Evolutionary conservation across 1,140 invertebrate species (phyloP).

Genomic region (Drosophila mayri): DNA sequence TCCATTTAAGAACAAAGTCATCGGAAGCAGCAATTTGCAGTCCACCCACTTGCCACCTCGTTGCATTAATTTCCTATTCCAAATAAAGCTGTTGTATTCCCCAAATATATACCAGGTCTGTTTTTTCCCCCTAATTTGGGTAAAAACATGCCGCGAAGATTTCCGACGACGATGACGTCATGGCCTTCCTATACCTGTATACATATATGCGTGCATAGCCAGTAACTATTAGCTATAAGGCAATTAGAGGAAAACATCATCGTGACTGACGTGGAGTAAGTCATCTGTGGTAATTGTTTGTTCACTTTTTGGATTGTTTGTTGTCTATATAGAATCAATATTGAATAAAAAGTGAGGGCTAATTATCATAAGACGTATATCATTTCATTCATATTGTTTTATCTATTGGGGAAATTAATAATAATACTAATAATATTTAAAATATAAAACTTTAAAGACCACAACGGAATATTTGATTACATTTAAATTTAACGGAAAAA

Average conservation of each 20-base stretch:
- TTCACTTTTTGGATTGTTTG: background rate
- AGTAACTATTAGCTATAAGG: slow-evolving; percentile 18
- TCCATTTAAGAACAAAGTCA: background rate
- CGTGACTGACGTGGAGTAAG: background rate
- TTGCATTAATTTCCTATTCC: slow-evolving; percentile 28
- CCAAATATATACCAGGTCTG: background rate
- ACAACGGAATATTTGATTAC: background rate
- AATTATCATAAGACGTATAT: background rate
- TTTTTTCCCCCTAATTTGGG: slow-evolving; percentile 2
- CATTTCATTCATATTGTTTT: background rate
- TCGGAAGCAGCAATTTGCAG: background rate
- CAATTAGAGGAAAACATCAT: slow-evolving; percentile 17
- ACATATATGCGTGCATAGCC: background rate
- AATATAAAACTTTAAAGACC: background rate
- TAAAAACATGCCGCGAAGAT: slow-evolving; percentile 4
- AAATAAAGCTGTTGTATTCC: slow-evolving; percentile 16
- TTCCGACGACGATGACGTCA: slow-evolving; percentile 22
- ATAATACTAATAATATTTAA: background rate
- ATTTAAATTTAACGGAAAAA: background rate
- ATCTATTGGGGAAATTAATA: too few relatives aligned
- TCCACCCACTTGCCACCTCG: background rate
- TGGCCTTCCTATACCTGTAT: background rate
- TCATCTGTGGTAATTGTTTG: slow-evolving; percentile 25
- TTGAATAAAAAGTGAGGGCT: background rate
- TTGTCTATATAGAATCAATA: background rate